These are phyloP conservation scores for Leuciscus waleckii DNA, from an alignment of 2,797 vertebrate genomes.

Conservation along the genomic window DNA sequence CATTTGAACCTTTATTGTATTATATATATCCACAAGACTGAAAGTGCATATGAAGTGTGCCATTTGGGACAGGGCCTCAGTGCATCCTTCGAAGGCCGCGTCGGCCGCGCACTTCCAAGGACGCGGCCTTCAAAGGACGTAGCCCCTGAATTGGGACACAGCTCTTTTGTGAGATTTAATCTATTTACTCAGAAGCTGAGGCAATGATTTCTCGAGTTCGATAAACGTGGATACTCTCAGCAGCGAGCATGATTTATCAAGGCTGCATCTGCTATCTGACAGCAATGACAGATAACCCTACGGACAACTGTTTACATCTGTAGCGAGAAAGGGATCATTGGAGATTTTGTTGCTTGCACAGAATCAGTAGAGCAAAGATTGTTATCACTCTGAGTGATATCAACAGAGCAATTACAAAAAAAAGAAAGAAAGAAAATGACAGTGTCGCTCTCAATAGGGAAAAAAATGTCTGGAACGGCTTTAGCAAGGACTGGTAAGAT, in stretches of 20 bases:
- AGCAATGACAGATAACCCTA: slow-evolving; percentile 42
- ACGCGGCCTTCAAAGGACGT: no score
- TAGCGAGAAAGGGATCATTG: slow-evolving; percentile 34
- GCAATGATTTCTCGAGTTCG: slow-evolving; percentile 41
- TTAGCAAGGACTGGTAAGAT: not conserved
- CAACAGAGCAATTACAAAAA: slow-evolving; percentile 21
- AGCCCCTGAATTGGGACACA: no score
- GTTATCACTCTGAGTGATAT: slow-evolving; percentile 30
- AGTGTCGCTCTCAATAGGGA: not conserved
- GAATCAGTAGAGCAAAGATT: slow-evolving; percentile 24
- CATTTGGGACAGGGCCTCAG: no score
- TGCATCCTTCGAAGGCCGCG: no score
- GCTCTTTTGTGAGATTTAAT: slow-evolving; percentile 13
- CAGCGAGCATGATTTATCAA: slow-evolving; percentile 39
- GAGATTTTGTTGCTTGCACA: slow-evolving; percentile 23
- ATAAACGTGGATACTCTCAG: slow-evolving; percentile 32
- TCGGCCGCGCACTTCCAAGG: no score
- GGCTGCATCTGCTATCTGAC: slow-evolving; percentile 44
- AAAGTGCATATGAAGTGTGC: no score
- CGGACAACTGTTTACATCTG: slow-evolving; percentile 41
- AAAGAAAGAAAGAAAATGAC: slow-evolving; percentile 3
- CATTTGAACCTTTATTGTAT: no score
- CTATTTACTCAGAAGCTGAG: slow-evolving; percentile 40
- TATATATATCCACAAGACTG: no score
- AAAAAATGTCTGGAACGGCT: no score